Conservation (phyloP, 2,797 vertebrate genomes). For the Pangasius macronema region DNA sequence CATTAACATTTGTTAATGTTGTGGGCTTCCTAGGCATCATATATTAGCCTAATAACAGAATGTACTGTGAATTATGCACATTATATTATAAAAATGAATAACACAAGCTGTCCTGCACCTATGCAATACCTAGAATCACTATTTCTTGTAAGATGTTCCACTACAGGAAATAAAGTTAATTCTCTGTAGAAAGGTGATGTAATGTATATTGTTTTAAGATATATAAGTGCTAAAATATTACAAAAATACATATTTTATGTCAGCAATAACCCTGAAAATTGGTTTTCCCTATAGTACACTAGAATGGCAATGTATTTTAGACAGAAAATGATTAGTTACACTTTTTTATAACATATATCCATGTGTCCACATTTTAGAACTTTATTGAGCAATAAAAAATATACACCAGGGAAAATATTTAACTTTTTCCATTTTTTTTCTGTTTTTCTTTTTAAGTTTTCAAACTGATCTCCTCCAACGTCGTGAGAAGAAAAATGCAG, state of each 20-base stretch:
- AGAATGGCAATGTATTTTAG: not conserved
- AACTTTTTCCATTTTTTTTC: constrained; percentile 72
- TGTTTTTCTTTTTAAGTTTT: constrained; percentile 60
- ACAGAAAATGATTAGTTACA: constrained; percentile 58
- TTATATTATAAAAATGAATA: not conserved
- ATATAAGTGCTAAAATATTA: not conserved
- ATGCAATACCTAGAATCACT: not conserved
- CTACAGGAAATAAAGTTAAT: not conserved
- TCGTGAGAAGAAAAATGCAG: constrained; percentile 78
- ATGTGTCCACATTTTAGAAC: constrained; percentile 83
- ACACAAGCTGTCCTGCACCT: not conserved
- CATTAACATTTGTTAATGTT: constrained; percentile 5
- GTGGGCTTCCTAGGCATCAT: not conserved
- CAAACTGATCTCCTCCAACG: constrained; percentile 78
- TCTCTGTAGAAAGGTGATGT: not conserved
- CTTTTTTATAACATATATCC: constrained; percentile 77
- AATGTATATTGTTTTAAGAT: not conserved
- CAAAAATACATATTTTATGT: not conserved
- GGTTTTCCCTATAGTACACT: not conserved
- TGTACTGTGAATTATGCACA: not conserved
- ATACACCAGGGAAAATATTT: constrained; percentile 94
- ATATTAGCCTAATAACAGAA: not conserved
- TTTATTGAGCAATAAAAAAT: constrained; percentile 98
- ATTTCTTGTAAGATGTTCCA: not conserved
- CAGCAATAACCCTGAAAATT: not conserved